Conservation (phyloP, 2,888 invertebrate species). For the Calameuta idolon region DNA sequence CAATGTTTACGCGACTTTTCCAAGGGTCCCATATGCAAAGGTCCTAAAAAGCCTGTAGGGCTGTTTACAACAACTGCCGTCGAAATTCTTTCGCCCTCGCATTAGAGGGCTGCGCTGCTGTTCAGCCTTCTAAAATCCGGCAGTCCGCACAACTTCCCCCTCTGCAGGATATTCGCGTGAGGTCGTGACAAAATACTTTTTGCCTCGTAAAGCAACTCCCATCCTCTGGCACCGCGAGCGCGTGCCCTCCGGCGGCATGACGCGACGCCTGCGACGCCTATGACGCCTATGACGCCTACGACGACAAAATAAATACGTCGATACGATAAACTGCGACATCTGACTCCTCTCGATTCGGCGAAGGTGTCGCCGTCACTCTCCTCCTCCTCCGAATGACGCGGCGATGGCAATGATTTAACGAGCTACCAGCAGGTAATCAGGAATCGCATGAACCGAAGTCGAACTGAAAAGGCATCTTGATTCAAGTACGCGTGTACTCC, state of each 20-base stretch:
- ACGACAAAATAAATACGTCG: slow-evolving; percentile 41
- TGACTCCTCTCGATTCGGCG: slow-evolving; percentile 32
- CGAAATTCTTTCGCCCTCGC: slow-evolving; percentile 24
- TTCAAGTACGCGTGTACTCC: too few species aligned
- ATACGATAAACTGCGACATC: slow-evolving; percentile 41
- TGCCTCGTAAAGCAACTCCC: slow-evolving; percentile 47
- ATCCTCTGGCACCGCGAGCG: slow-evolving; percentile 30
- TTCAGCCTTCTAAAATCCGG: too few species aligned
- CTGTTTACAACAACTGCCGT: slow-evolving; percentile 35
- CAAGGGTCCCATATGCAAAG: slow-evolving; percentile 16
- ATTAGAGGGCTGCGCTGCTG: neutral
- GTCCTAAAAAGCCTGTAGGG: slow-evolving; percentile 32
- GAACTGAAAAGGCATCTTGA: too few species aligned
- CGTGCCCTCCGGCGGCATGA: too few species aligned
- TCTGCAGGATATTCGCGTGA: slow-evolving; percentile 23
- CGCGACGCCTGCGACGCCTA: neutral
- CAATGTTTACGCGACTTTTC: too few species aligned
- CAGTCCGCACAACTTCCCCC: too few species aligned
- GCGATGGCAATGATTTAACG: too few species aligned
- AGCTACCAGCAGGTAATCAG: too few species aligned
- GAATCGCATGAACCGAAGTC: too few species aligned
- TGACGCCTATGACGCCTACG: neutral
- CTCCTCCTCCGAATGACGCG: neutral
- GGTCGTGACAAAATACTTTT: slow-evolving; percentile 40
- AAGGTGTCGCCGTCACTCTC: slow-evolving; percentile 2